Evolutionary conservation across 2,797 vertebrate species (phyloP).

Genomic region (Artibeus lituratus): DNA sequence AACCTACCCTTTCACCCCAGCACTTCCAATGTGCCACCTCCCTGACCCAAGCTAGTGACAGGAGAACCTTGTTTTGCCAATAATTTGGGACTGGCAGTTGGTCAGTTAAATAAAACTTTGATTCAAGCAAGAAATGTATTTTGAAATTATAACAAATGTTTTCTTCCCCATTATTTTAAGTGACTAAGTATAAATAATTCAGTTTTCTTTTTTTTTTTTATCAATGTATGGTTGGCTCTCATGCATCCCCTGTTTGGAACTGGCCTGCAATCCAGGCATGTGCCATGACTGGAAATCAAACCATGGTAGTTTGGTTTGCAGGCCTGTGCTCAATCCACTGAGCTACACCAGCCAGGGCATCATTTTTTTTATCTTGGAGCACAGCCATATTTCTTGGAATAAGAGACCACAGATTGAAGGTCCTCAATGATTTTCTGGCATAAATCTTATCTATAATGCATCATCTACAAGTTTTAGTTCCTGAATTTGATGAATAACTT

Average conservation of each 20-base stretch:
- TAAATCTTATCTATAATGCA: not conserved
- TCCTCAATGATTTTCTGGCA: slow-evolving; percentile 32
- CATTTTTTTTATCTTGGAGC: not conserved
- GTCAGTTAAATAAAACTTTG: not conserved
- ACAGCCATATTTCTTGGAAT: slow-evolving; percentile 7
- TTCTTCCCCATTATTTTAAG: slow-evolving; percentile 28
- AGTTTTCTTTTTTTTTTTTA: not conserved
- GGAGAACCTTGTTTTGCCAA: not conserved
- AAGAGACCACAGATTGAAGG: not conserved
- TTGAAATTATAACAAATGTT: slow-evolving; percentile 31
- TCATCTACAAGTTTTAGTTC: slow-evolving; percentile 30
- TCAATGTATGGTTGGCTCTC: no score
- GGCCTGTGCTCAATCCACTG: no score
- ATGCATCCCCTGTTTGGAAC: no score
- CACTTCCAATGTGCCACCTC: not conserved
- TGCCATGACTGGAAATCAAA: no score
- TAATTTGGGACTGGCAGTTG: not conserved
- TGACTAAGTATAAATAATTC: slow-evolving; percentile 11
- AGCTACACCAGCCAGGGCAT: no score
- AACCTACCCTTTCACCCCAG: not conserved
- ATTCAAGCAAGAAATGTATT: not conserved
- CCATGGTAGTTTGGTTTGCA: no score
- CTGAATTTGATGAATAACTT: slow-evolving; percentile 33
- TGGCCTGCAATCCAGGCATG: no score
- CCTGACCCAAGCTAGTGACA: not conserved